Evolutionary conservation across 2,888 invertebrate genomes (phyloP).

Genomic region (Cephus spinipes): DNA sequence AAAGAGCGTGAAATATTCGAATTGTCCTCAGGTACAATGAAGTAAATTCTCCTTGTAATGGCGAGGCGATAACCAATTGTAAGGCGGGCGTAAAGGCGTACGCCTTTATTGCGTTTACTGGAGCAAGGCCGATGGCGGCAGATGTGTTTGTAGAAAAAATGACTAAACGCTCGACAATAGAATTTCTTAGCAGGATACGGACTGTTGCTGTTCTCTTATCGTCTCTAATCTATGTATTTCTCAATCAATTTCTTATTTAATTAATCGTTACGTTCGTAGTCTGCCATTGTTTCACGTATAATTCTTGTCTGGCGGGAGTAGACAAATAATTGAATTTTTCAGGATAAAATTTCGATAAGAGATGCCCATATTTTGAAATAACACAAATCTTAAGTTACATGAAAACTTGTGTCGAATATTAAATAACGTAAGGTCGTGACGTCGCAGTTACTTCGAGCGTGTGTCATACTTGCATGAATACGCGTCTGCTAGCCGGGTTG

Average conservation of each 20-base stretch:
- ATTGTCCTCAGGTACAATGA: not conserved
- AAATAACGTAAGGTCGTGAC: not conserved
- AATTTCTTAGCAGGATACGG: not conserved
- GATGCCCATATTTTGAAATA: no score
- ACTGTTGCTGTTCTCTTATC: not conserved
- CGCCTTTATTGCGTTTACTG: not conserved
- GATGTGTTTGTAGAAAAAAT: not conserved
- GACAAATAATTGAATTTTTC: not conserved
- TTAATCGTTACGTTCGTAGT: not conserved
- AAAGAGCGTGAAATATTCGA: not conserved
- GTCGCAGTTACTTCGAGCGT: not conserved
- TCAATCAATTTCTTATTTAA: not conserved
- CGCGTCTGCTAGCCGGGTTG: not conserved
- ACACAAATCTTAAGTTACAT: no score
- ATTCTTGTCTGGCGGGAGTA: not conserved
- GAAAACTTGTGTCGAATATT: not conserved
- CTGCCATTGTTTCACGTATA: not conserved
- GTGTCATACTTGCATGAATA: not conserved
- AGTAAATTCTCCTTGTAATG: not conserved
- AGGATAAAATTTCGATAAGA: no score
- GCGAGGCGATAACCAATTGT: not conserved
- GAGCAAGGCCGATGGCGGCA: constrained; percentile 5
- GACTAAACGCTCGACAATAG: not conserved
- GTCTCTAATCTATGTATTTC: not conserved
- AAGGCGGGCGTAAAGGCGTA: not conserved